Percentiles rank a stretch among this genome's conserved stretches.
phyloP scores from a whole-genome alignment of 1,140 invertebrate species.

The Pogonognathellus flavescens region DNA sequence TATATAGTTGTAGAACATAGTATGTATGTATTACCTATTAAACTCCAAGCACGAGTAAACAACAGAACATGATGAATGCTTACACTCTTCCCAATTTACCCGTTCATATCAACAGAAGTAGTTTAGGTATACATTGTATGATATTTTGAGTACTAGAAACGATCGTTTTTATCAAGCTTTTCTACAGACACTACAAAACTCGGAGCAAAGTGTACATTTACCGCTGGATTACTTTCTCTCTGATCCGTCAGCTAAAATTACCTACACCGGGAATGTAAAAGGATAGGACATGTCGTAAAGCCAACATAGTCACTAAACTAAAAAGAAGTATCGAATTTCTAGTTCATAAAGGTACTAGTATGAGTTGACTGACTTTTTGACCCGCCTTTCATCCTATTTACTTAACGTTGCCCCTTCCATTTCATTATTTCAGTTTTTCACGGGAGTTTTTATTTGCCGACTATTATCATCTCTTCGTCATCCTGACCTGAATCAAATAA shows the following conservation, averaged over 20 bases:
- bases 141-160: too few relatives aligned
- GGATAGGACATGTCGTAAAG: constrained; percentile 10
- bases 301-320: constrained; percentile 21
- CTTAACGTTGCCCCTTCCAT: too few relatives aligned
- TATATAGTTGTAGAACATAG: background rate
- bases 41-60: background rate
- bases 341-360: background rate
- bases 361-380: background rate
- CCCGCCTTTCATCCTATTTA: too few relatives aligned
- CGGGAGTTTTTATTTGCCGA: too few relatives aligned
- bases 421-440: too few relatives aligned
- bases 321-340: constrained; percentile 20
- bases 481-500: too few relatives aligned
- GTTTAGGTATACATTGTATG: too few relatives aligned
- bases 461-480: too few relatives aligned
- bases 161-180: background rate
- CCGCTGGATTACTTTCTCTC: background rate
- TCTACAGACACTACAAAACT: background rate
- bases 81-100: too few relatives aligned
- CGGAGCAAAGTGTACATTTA: constrained; percentile 12
- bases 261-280: constrained; percentile 10
- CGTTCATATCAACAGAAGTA: too few relatives aligned
- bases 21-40: background rate
- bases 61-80: constrained; percentile 2
- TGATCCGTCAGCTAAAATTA: background rate